Conservation (phyloP, 2,888 invertebrate genomes). For the Tuta absoluta region DNA sequence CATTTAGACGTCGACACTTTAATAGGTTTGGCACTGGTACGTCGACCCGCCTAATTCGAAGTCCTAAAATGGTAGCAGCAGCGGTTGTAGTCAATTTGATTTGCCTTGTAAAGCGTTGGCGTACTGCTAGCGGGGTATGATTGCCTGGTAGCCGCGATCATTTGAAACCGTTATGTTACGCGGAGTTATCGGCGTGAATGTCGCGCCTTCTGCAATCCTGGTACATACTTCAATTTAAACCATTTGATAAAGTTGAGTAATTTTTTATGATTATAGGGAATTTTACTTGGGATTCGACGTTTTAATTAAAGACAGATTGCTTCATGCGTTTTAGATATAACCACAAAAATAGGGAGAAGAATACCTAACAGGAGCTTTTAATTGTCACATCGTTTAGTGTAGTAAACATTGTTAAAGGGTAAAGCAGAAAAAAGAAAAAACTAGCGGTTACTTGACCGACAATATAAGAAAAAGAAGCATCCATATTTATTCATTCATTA, state of each 20-base stretch:
- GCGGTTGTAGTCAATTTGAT: slow-evolving; percentile 24
- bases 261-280: background rate
- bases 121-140: slow-evolving; percentile 16
- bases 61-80: slow-evolving; percentile 22
- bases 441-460: too few species aligned
- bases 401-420: too few species aligned
- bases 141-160: slow-evolving; percentile 22
- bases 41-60: slow-evolving; percentile 4
- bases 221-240: slow-evolving; percentile 19
- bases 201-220: slow-evolving; percentile 23
- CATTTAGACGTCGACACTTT: too few species aligned
- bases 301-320: background rate
- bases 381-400: too few species aligned
- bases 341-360: background rate
- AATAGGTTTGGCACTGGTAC: too few species aligned
- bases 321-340: background rate
- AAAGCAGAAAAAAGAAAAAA: too few species aligned
- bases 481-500: too few species aligned
- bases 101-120: slow-evolving; percentile 23
- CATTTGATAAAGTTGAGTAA: slow-evolving; percentile 13
- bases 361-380: too few species aligned
- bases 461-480: too few species aligned
- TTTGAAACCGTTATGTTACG: slow-evolving; percentile 25
- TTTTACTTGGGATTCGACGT: background rate
- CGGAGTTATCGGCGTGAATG: slow-evolving; percentile 15